A percentile compares a stretch with the other conserved stretches of the same genome.
Conservation (phyloP, 2,113 vertebrate genomes). For the Rhabdomys dilectus region DNA sequence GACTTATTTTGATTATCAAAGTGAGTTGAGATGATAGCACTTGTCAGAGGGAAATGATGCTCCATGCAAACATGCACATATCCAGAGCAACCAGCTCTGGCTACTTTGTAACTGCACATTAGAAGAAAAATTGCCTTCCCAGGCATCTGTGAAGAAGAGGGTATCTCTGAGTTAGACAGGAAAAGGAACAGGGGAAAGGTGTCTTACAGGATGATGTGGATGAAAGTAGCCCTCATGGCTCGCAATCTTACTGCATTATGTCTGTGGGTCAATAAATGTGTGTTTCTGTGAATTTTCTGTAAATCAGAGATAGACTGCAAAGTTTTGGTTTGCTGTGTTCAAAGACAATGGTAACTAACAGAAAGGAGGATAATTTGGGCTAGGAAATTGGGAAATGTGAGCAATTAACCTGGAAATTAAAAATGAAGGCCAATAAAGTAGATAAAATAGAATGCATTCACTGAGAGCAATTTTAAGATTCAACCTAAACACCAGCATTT, state of each 20-base stretch:
- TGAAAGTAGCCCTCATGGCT: not conserved
- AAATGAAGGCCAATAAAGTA: conserved; percentile 38
- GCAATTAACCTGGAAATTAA: conserved; percentile 19
- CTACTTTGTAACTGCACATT: conserved; percentile 17
- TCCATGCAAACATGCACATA: conserved; percentile 68
- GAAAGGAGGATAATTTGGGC: not conserved
- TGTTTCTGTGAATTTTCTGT: conserved; percentile 22
- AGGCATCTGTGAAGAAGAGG: not conserved
- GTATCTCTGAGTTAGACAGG: not conserved
- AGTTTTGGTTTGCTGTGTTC: not conserved
- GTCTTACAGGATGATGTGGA: not conserved
- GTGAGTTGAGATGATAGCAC: conserved; percentile 76
- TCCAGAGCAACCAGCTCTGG: conserved; percentile 63
- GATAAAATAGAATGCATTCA: not conserved
- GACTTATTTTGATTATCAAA: conserved; percentile 83
- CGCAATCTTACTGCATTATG: not conserved
- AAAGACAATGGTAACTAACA: conserved; percentile 12
- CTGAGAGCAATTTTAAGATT: conserved; percentile 32
- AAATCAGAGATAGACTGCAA: not conserved
- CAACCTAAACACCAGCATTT: not conserved
- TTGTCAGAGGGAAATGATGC: conserved; percentile 66
- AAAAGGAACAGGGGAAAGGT: conserved; percentile 14
- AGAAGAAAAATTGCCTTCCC: conserved; percentile 56
- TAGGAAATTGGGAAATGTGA: not conserved
- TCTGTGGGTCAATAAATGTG: not conserved